A percentile compares a stretch with the other conserved stretches of the same genome.
phyloP scores from a whole-genome alignment of 2,888 invertebrate species.

The Drosophila fulvimacula region DNA sequence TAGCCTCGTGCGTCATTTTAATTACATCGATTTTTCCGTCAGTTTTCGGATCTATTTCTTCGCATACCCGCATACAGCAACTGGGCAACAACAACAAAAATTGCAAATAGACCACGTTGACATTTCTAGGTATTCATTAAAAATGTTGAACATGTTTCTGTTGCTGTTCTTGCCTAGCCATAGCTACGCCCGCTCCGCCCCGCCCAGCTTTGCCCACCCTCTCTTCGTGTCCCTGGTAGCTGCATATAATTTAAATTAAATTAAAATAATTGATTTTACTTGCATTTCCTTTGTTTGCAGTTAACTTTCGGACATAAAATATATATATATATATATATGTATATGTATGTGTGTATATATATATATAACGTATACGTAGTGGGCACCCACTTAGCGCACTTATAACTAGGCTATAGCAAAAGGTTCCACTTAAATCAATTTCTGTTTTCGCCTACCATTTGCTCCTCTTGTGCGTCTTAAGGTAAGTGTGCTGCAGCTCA shows the following conservation, averaged over 20 bases:
- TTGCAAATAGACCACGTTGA: constrained; percentile 28
- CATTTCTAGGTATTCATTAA: constrained; percentile 70
- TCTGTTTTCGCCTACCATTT: constrained; percentile 42
- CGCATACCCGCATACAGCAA: constrained; percentile 18
- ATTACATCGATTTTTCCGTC: constrained; percentile 63
- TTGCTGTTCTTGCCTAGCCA: constrained; percentile 4
- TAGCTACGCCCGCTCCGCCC: not conserved
- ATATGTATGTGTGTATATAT: constrained; percentile 20
- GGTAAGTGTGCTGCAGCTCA: constrained; percentile 39
- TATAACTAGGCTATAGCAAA: constrained; percentile 62
- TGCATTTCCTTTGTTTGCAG: constrained; percentile 55
- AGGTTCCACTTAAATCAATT: constrained; percentile 26
- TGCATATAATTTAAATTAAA: constrained; percentile 71
- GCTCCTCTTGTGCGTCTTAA: constrained; percentile 42
- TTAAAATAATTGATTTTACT: constrained; percentile 77
- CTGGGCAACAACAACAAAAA: constrained; percentile 11
- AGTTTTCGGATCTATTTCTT: constrained; percentile 26
- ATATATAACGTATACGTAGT: constrained; percentile 48
- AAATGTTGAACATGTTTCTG: constrained; percentile 40
- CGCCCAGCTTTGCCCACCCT: not conserved
- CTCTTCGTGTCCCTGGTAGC: not conserved
- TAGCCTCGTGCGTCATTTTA: constrained; percentile 38
- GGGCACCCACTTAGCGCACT: constrained; percentile 30
- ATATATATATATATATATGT: constrained; percentile 9
- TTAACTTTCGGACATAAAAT: constrained; percentile 56